phyloP scores from a whole-genome alignment of 2,797 vertebrate species.

The Artibeus lituratus region DNA sequence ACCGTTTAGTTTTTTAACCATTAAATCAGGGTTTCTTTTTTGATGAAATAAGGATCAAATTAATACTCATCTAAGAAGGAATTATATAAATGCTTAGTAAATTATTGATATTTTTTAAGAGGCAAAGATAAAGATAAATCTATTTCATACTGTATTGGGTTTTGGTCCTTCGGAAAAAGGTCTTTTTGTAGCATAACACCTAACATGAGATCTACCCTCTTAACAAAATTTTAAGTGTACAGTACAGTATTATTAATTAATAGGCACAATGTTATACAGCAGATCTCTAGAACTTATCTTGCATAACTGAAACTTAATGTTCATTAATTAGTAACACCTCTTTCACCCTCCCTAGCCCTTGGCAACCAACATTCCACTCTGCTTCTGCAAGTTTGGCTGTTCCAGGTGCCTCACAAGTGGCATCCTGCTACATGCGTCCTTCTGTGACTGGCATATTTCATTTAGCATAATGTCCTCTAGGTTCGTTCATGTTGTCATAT shows the following conservation, averaged over 20 bases:
- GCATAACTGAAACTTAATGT: background rate
- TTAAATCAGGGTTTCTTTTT: constrained; percentile 4
- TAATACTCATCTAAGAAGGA: background rate
- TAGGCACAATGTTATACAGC: background rate
- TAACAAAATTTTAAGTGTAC: background rate
- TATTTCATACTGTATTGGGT: background rate
- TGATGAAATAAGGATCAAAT: background rate
- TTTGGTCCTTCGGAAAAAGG: background rate
- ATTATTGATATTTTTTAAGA: background rate
- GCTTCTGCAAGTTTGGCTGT: background rate
- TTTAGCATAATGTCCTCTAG: background rate
- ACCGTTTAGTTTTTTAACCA: background rate
- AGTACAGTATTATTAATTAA: background rate
- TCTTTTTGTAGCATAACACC: background rate
- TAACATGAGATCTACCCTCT: background rate
- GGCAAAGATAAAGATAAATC: background rate
- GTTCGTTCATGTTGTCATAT: background rate
- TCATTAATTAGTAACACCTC: background rate
- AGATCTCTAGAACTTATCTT: background rate
- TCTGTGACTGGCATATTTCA: background rate
- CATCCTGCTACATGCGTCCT: background rate
- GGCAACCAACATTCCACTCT: background rate
- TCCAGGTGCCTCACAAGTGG: background rate
- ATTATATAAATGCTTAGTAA: background rate
- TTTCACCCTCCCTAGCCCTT: background rate